Base-by-base conservation (phyloP, 2,113 vertebrate species). In the Leucoraja erinaceus region DNA sequence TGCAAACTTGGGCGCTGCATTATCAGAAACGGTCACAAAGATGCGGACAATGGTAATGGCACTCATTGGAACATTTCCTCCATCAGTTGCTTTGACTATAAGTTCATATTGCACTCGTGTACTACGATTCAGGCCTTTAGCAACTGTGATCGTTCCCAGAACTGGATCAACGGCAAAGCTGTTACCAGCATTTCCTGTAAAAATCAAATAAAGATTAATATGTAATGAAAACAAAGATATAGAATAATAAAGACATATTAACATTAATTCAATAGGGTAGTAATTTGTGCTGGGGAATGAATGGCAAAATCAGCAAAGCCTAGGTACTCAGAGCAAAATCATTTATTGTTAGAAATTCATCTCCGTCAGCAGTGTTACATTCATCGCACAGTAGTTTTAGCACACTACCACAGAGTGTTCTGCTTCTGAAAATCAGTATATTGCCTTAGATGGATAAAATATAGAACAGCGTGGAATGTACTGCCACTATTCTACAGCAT, bases 141-240 rank as follows among this genome's bases (percentile, higher is more conserved):
- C 97, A 72, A 97, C 97, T 94, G 95, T 97, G 94, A 99, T 96
- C 63, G 95, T 97, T 59, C 99, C 99, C 72, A 99, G 96, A 94
- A 98, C 93, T 12, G 97, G 97, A 95, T 99, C 97, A 0, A 99
- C 97, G 93, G 95, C 95, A 94, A 99, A 99, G 92, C 97, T 96
- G 96, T 99, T 98, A 94, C 97, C 98, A 95, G 97, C 95, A 94
- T 99, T 99, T 94, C 99, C 99, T 99, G 94, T 59, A 92, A 90
- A 74, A 25, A 31, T 5, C 56, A 59, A 94, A 93, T 94, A 93
- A 6, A 94, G 0, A 91, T 90, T 94, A 78, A 93, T 90, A 81
- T 93, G 70, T 94, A 77, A 78, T 90, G 59, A 38, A 86, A 28
- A 88, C 6, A 66, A 14, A 84, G 0, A 16, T 5, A 66, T 86